Percentiles rank a stretch among this genome's conserved stretches.
Evolutionary conservation across 1,140 invertebrate genomes (phyloP).

Genomic region (Lepidurus couesii): DNA sequence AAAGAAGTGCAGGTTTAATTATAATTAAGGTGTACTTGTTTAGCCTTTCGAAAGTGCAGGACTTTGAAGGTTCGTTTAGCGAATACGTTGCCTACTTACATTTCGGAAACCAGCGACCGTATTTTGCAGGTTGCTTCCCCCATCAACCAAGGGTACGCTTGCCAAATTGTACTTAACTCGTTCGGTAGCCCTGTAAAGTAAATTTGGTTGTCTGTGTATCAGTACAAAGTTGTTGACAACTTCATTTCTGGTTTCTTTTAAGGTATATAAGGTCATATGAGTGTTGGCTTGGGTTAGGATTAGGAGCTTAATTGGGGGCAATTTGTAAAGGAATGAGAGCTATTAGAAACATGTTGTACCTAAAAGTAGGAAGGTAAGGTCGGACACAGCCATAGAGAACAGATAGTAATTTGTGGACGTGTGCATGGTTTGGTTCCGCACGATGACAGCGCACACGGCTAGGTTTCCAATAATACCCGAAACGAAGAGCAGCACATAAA

Average conservation of each 20-base stretch:
- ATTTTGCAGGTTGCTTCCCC: slow-evolving; percentile 77
- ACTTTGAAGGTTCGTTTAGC: neutral
- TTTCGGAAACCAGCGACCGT: slow-evolving; percentile 75
- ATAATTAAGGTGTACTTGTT: neutral
- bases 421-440: slow-evolving; percentile 47
- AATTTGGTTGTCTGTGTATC: slow-evolving; percentile 24
- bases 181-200: slow-evolving; percentile 72
- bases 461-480: slow-evolving; percentile 54
- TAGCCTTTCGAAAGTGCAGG: neutral
- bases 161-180: slow-evolving; percentile 82
- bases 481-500: slow-evolving; percentile 49
- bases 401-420: slow-evolving; percentile 76
- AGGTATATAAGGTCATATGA: too few relatives aligned
- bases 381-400: slow-evolving; percentile 86
- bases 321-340: too few relatives aligned
- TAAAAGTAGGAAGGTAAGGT: slow-evolving; percentile 70
- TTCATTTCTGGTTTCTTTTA: neutral
- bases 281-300: too few relatives aligned
- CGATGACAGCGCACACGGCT: slow-evolving; percentile 54
- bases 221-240: neutral
- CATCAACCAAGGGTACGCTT: slow-evolving; percentile 85
- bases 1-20: neutral
- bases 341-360: slow-evolving; percentile 38
- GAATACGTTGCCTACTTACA: slow-evolving; percentile 52
- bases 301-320: too few relatives aligned